These are phyloP conservation scores for Tetragnatha versicolor DNA, from an alignment of 1,140 invertebrate species.

Conservation along the genomic window DNA sequence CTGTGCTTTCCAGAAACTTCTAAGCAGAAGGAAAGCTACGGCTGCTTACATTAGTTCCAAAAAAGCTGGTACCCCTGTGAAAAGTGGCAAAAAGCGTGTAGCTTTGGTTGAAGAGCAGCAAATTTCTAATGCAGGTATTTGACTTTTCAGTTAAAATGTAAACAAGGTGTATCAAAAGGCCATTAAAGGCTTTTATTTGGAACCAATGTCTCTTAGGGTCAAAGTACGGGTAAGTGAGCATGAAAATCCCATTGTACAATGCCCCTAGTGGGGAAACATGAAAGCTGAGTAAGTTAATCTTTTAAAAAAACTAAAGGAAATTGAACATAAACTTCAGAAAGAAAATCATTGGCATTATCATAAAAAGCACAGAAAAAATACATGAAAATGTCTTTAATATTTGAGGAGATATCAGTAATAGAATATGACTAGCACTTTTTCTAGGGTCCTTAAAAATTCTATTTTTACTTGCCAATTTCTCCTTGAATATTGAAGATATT, in stretches of 20 bases:
- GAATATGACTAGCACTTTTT: no score
- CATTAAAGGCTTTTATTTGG: background rate
- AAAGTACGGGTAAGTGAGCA: background rate
- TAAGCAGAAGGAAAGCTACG: no score
- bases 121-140: slow-evolving; percentile 1
- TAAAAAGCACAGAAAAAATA: no score
- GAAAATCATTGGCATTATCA: no score
- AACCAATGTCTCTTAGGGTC: background rate
- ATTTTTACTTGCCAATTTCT: no score
- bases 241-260: background rate
- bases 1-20: no score
- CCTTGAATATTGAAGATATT: no score
- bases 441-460: no score
- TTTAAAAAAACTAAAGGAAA: background rate
- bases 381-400: no score
- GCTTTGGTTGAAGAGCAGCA: slow-evolving; percentile 24
- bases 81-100: background rate
- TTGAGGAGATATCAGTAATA: no score
- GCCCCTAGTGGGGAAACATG: background rate
- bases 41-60: no score
- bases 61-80: background rate
- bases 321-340: no score
- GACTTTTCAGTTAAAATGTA: background rate
- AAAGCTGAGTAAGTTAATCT: background rate
- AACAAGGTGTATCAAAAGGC: background rate